Conservation (phyloP, 2,113 vertebrate genomes). For the Chrysemys picta region DNA sequence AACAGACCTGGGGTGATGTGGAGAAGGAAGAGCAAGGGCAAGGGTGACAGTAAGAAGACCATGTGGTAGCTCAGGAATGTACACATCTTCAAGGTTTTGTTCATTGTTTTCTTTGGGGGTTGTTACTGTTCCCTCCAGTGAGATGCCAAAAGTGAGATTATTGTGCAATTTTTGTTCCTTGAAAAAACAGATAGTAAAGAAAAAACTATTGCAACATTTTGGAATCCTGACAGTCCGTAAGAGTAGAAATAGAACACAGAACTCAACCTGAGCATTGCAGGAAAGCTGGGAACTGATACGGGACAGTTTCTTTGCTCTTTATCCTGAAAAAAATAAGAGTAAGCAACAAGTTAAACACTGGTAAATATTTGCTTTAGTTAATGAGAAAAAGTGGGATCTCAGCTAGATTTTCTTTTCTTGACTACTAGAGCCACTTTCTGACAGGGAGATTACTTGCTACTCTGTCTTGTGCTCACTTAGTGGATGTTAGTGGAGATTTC, state of each 20-base stretch:
- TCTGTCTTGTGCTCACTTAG: not conserved
- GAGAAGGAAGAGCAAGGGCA: not conserved
- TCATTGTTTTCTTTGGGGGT: not conserved
- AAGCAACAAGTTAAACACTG: not conserved
- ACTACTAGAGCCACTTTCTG: not conserved
- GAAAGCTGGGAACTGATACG: not conserved
- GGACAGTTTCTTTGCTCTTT: not conserved
- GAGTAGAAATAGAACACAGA: not conserved
- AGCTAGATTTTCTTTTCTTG: not conserved
- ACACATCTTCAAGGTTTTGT: rapidly evolving
- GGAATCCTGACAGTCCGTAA: not conserved
- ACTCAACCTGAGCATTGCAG: not conserved
- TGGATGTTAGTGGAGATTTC: not conserved
- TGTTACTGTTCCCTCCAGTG: not conserved
- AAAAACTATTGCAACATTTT: not conserved
- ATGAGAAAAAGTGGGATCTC: not conserved
- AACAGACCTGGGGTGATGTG: not conserved
- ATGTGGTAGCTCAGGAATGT: not conserved
- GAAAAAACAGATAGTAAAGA: not conserved
- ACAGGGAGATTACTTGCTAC: not conserved
- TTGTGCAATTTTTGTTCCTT: not conserved
- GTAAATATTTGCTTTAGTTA: not conserved
- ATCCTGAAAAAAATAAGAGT: not conserved
- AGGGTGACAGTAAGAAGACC: not conserved
- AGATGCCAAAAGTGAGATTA: not conserved